phyloP scores from a whole-genome alignment of 2,888 invertebrate genomes.

The Oxystoma pomonae region DNA sequence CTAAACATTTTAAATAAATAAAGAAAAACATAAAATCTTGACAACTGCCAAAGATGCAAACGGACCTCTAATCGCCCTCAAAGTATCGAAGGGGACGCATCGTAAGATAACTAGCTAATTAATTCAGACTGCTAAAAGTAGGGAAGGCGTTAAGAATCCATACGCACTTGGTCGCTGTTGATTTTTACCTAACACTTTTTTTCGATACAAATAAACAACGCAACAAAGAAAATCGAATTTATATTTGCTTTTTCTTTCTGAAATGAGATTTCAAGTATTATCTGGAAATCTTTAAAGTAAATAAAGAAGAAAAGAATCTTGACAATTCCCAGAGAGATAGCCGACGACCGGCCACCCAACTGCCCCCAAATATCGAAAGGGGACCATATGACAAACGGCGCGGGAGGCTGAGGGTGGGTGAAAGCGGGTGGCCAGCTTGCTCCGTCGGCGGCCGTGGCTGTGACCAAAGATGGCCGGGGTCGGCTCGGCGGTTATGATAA shows the following conservation, averaged over 20 bases:
- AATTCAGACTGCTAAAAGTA: no score
- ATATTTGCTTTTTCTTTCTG: not conserved
- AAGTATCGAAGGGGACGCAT: no score
- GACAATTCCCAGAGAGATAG: conserved; percentile 11
- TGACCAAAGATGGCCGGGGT: conserved; percentile 49
- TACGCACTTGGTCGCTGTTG: no score
- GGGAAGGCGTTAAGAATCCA: no score
- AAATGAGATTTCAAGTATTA: not conserved
- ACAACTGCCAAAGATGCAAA: no score
- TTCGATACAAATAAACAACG: no score
- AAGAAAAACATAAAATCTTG: no score
- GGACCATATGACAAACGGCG: conserved; percentile 29
- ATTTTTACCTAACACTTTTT: no score
- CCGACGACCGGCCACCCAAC: not conserved
- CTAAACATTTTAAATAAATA: no score
- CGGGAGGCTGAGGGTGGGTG: conserved; percentile 21
- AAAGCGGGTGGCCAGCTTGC: conserved; percentile 8
- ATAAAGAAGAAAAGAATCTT: conserved; percentile 5
- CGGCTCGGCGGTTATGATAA: conserved; percentile 53
- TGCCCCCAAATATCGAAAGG: not conserved
- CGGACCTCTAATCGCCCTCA: no score
- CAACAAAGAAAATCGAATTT: not conserved
- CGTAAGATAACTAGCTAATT: no score
- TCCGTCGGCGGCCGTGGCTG: conserved; percentile 37
- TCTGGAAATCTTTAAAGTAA: conserved; percentile 3